Percentiles rank a stretch among this genome's conserved stretches.
Conservation (phyloP, 1,140 invertebrate species). For the Apis florea region DNA sequence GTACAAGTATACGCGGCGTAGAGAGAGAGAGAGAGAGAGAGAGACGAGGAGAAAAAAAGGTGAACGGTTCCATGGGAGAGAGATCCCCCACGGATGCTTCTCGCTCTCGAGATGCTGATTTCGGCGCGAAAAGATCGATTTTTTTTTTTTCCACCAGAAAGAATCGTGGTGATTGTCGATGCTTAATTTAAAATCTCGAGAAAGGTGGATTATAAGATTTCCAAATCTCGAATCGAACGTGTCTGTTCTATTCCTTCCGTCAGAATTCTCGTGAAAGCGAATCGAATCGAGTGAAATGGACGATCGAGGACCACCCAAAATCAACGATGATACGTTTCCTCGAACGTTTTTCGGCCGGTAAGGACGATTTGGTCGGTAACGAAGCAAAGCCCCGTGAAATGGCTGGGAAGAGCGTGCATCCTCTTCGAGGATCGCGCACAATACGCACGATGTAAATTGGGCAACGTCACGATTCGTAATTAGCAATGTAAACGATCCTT, state of each 20-base stretch:
- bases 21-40: constrained; percentile 21
- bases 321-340: constrained; percentile 61
- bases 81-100: neutral
- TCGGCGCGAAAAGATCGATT: constrained; percentile 22
- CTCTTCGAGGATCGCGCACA: constrained; percentile 4
- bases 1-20: constrained; percentile 50
- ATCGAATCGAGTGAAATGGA: constrained; percentile 65
- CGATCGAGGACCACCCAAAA: constrained; percentile 65
- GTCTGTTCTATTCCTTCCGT: too few relatives aligned
- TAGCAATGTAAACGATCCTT: constrained; percentile 15
- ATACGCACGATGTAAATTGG: constrained; percentile 30
- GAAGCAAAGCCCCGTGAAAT: constrained; percentile 41
- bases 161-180: neutral
- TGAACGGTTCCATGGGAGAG: constrained; percentile 17
- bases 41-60: constrained; percentile 24
- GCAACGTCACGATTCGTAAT: constrained; percentile 33
- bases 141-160: neutral
- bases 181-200: neutral
- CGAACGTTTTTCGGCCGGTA: constrained; percentile 66
- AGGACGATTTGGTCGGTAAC: constrained; percentile 67
- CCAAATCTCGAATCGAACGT: too few relatives aligned
- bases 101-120: constrained; percentile 43
- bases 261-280: constrained; percentile 48
- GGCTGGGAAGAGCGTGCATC: constrained; percentile 1
- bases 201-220: too few relatives aligned